Conservation (phyloP, 2,113 vertebrate species). For the Papio anubis region DNA sequence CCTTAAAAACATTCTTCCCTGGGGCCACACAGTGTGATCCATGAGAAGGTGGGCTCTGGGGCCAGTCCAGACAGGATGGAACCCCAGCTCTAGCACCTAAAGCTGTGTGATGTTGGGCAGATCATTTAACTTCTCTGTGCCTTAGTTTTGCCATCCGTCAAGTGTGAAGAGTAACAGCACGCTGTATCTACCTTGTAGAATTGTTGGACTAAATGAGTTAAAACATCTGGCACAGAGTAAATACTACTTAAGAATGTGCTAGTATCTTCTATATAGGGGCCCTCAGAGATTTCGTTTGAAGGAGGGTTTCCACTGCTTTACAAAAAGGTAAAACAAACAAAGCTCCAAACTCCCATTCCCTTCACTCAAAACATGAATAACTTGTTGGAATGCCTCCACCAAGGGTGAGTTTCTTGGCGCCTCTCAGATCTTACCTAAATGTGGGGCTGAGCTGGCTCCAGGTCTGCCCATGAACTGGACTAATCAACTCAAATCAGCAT, state of each 20-base stretch:
- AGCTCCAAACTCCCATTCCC: neutral
- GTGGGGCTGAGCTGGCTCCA: neutral
- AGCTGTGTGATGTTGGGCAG: neutral
- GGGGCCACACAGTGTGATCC: neutral
- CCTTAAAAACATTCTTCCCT: too few species aligned
- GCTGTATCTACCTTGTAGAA: neutral
- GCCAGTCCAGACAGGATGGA: neutral
- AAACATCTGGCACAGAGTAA: neutral
- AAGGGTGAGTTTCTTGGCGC: neutral
- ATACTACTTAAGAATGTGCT: neutral
- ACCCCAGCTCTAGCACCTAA: neutral
- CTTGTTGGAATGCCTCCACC: neutral
- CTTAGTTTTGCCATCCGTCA: neutral
- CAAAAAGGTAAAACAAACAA: conserved; percentile 23
- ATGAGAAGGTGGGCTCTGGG: neutral
- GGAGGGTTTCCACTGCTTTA: neutral
- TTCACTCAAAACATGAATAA: conserved; percentile 28
- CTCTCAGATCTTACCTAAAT: conserved; percentile 42
- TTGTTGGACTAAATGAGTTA: neutral
- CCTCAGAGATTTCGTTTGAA: neutral
- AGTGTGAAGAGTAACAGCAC: neutral
- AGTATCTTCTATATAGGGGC: neutral
- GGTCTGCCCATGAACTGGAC: neutral
- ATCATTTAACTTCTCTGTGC: neutral
- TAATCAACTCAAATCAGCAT: too few species aligned